Percentiles rank a stretch among this genome's conserved stretches.
These are phyloP conservation scores for Ruditapes philippinarum DNA, from an alignment of 1,140 invertebrate genomes.

Conservation along the genomic window DNA sequence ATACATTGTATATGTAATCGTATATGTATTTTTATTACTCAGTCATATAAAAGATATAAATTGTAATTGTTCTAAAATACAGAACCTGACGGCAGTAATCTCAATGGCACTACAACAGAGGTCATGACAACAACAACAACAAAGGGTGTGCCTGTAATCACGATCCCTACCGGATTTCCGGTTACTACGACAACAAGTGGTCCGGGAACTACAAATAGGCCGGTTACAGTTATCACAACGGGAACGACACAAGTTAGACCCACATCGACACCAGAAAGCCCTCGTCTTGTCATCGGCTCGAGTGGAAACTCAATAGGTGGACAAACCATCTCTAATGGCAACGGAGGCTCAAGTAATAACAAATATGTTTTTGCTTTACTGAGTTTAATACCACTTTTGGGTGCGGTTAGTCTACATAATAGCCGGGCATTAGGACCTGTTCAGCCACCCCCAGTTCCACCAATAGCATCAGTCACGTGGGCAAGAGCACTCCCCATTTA, in stretches of 20 bases:
- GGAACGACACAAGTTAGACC: not conserved
- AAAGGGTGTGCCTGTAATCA: not conserved
- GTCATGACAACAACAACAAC: constrained; percentile 20
- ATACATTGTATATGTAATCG: too few relatives aligned
- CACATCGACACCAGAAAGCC: not conserved
- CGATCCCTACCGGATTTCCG: not conserved
- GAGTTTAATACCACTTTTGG: constrained; percentile 35
- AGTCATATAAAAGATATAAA: too few relatives aligned
- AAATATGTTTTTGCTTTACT: constrained; percentile 18
- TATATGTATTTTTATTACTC: too few relatives aligned
- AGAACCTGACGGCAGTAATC: not conserved
- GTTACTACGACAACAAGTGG: not conserved
- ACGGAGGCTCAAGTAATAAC: not conserved
- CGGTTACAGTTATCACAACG: not conserved
- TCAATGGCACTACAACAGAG: not conserved
- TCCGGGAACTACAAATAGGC: not conserved
- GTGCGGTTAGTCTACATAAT: not conserved
- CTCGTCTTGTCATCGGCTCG: not conserved
- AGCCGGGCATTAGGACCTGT: not conserved
- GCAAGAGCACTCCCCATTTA: not conserved
- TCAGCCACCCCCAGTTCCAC: not conserved
- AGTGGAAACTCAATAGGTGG: not conserved
- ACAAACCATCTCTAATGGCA: not conserved
- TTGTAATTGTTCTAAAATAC: too few relatives aligned
- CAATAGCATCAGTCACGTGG: not conserved